A percentile compares a stretch with the other conserved stretches of the same genome.
Evolutionary conservation across 2,113 vertebrate species (phyloP).

Genomic region (Loxodonta africana): DNA sequence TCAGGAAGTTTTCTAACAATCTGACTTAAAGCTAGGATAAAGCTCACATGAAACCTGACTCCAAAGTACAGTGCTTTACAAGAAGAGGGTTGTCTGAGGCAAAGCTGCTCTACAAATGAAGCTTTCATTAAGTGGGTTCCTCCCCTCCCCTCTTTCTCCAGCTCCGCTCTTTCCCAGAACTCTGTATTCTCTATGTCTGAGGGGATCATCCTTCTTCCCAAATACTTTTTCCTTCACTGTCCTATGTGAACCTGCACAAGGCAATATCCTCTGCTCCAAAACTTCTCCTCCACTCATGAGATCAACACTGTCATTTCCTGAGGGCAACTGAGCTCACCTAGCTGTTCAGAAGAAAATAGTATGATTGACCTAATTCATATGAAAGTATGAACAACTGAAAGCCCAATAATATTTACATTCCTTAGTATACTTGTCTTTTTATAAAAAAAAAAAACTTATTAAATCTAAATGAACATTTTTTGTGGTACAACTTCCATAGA

Average conservation of each 20-base stretch:
- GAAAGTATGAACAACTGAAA: background rate
- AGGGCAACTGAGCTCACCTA: background rate
- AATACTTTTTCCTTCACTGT: background rate
- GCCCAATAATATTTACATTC: background rate
- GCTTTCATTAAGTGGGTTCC: fast-evolving
- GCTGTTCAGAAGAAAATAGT: background rate
- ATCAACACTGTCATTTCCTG: background rate
- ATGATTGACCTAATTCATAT: background rate
- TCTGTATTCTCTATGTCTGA: background rate
- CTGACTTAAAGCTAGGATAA: too few relatives aligned
- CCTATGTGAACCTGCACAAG: background rate
- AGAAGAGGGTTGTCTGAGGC: background rate
- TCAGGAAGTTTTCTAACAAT: too few relatives aligned
- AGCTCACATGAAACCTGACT: too few relatives aligned
- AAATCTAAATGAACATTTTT: background rate
- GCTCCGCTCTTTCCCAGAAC: background rate
- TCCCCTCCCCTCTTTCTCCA: background rate
- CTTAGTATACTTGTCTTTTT: background rate
- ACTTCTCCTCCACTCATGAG: fast-evolving
- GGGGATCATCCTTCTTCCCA: background rate
- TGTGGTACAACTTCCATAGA: background rate
- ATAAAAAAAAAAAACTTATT: background rate
- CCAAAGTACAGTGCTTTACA: too few relatives aligned
- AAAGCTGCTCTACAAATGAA: background rate
- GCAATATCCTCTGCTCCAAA: background rate